Base-by-base conservation (phyloP, 2,888 invertebrate genomes). In the Oxycera nigricornis region DNA sequence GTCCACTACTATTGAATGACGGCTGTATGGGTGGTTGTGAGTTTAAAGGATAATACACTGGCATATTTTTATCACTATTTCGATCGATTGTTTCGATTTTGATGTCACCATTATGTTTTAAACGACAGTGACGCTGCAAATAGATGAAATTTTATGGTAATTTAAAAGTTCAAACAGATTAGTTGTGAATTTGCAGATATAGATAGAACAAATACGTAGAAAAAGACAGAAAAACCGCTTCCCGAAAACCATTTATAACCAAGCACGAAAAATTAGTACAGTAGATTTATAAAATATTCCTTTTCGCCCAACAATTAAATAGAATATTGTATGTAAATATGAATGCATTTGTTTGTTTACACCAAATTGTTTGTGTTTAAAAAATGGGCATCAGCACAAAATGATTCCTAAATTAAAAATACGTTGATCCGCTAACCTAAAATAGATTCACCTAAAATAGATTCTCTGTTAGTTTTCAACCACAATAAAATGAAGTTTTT, bases 91-190 rank as follows among this genome's bases (percentile, higher is more conserved):
- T 86, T 80, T 89, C 88, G 78, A 92, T 92, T 83, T 90, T 89
- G 80, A 92, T 91, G 80, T 92, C 89, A 79, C 92, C 92, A 81
- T 90, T 90, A 85, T 92, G 92, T 84, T 92, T 92, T 86, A 92
- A 87, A 77, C 92, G 90, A 85, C 92, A 92, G 81, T 92, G 92
- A 82, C 92, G 90, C 92, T 92, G 86, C 80, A 87, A 86, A 75
- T 39, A 72, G 26, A 75, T 28, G 55, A 75, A 31, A 55, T 73
- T 52, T 39, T 24, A 31, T 9, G 35, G 26, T 59, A 59, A 9
- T n/a, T 39, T 65, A n/a, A 20, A 59, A 30, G 55, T 24, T 55
- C 2, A 20, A 55, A 17, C 6, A 35, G 3, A 46, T 3, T 46
- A 28, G 20, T 28, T 24, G 3, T n/a, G 17, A 28, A 68, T 46